Percentiles rank a stretch among this genome's conserved stretches.
Evolutionary conservation across 2,113 vertebrate species (phyloP).

Genomic region (Calidris pugnax): DNA sequence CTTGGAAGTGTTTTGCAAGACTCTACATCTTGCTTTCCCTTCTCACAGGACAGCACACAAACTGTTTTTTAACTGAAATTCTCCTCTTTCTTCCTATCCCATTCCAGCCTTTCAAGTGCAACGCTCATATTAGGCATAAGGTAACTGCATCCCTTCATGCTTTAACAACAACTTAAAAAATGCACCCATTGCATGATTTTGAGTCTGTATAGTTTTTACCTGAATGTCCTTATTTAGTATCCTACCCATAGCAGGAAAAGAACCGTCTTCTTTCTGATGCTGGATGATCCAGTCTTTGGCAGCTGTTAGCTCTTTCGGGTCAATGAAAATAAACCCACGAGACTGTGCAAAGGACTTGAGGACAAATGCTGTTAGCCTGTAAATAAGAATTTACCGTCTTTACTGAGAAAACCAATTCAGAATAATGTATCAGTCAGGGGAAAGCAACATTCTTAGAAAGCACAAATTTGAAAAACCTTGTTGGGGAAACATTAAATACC

Average conservation of each 20-base stretch:
- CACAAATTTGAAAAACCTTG: not conserved
- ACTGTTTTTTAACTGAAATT: fast-evolving
- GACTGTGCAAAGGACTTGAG: constrained; percentile 94
- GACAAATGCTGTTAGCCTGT: constrained; percentile 93
- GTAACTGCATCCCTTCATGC: not conserved
- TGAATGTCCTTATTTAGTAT: constrained; percentile 94
- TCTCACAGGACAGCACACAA: not conserved
- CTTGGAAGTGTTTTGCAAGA: not conserved
- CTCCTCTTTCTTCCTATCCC: not conserved
- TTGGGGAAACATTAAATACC: not conserved
- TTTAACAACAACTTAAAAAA: not conserved
- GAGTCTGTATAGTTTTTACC: constrained; percentile 65
- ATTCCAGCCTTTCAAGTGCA: not conserved
- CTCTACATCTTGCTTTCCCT: not conserved
- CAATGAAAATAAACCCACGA: constrained; percentile 92
- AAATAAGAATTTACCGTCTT: not conserved
- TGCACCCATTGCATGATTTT: not conserved
- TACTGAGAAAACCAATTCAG: not conserved
- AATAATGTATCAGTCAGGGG: not conserved
- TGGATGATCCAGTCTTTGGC: constrained; percentile 90
- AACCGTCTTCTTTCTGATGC: constrained; percentile 88
- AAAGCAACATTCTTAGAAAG: not conserved
- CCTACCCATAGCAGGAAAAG: constrained; percentile 89
- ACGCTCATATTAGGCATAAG: not conserved
- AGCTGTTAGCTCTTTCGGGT: constrained; percentile 84